Percentiles rank a stretch among this genome's conserved stretches.
phyloP scores from a whole-genome alignment of 2,113 vertebrate species.

The Callospermophilus lateralis region DNA sequence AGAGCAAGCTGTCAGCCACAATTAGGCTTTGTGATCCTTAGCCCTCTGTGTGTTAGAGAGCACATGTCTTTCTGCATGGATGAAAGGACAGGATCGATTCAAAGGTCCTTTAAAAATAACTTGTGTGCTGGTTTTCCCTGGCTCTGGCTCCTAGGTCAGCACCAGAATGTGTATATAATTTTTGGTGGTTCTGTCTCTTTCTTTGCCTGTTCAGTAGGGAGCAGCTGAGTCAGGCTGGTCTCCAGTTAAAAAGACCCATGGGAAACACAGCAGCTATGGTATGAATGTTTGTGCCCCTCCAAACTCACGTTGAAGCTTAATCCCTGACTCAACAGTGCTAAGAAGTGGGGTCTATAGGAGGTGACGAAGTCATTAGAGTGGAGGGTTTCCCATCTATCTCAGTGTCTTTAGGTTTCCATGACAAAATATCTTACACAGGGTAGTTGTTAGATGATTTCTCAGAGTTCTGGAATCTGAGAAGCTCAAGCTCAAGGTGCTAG shows the following conservation, averaged over 20 bases:
- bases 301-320: background rate
- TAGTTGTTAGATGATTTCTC: background rate
- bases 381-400: background rate
- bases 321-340: background rate
- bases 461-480: background rate
- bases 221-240: background rate
- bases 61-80: background rate
- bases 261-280: background rate
- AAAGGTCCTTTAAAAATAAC: background rate
- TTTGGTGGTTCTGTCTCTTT: slow-evolving; percentile 38
- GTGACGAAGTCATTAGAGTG: too few species aligned
- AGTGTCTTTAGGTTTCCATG: background rate
- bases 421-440: background rate
- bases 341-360: too few species aligned
- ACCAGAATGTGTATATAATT: slow-evolving; percentile 48
- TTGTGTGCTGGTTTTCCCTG: background rate
- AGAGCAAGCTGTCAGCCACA: background rate
- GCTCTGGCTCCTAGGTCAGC: slow-evolving; percentile 14
- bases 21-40: fast-evolving
- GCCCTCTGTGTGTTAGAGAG: background rate
- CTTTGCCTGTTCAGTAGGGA: background rate
- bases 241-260: background rate
- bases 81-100: background rate
- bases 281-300: background rate
- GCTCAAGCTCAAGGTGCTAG: background rate